Base-by-base conservation (phyloP, 1,140 invertebrate species). In the Cotesia glomerata region DNA sequence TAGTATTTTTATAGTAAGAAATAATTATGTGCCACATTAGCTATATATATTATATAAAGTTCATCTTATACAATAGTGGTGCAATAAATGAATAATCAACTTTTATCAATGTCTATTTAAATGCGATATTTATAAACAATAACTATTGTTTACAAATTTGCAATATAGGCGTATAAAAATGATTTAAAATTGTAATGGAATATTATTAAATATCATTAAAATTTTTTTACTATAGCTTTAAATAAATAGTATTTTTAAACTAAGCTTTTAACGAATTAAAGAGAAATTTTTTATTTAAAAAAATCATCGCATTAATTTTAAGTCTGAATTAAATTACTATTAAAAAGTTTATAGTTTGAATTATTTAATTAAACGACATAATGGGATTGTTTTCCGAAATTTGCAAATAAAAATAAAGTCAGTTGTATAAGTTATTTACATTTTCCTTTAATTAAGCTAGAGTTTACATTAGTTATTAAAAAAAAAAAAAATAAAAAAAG, bases 71-170 rank as follows among this genome's bases (percentile, higher is more conserved):
- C 76, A 74, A 79, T 72, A 79, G 70, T 67, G 67, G 71, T 74
- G 73, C 67, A 72, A 75, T 78, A 75, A 74, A 76, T 74, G 68
- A 72, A 72, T 36, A 71, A 70, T 70, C 14, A 5, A 78, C 49
- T 59, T 75, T 69, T 54, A 49, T 49, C 45, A 49, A 9, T 72
- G 63, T 68, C 34, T 74, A 65, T 61, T 56, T 62, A 18, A 54
- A 39, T 80, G 80, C 39, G 79, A 80, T 74, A 77, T 74, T 79
- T 77, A 3, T 26, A 26, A 26, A 26, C 26, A 26, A 26, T 80
- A 74, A 80, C 79, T 36, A n/a, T 35, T 13, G 9, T 82, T 82
- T 75, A 76, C 65, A 56, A 76, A 82, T 79, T 82, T 56, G 79
- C 75, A 79, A 72, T 61, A 72, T 80, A 80, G 79, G 79, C 79